These are phyloP conservation scores for Orycteropus afer DNA, from an alignment of 2,113 vertebrate genomes.

Conservation along the genomic window DNA sequence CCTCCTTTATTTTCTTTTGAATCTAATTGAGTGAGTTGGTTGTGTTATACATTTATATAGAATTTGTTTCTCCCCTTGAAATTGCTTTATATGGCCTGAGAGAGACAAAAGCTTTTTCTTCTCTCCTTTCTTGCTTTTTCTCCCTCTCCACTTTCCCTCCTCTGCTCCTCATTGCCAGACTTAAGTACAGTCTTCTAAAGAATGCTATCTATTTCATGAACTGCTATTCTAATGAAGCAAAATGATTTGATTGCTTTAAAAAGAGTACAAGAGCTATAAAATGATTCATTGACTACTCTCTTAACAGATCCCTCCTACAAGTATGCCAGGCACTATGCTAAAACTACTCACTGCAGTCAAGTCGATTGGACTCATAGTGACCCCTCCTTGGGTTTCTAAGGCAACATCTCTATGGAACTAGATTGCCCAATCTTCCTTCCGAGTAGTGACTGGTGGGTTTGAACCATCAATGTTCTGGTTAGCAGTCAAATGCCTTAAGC, in stretches of 20 bases:
- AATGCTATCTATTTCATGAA: conserved; percentile 41
- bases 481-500: too few relatives aligned
- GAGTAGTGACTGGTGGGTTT: too few relatives aligned
- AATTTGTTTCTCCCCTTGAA: not conserved
- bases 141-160: not conserved
- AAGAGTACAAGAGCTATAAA: conserved; percentile 8
- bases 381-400: too few relatives aligned
- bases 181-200: conserved; percentile 10
- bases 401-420: too few relatives aligned
- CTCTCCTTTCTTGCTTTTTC: not conserved
- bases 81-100: not conserved
- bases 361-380: too few relatives aligned
- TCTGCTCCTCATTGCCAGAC: not conserved
- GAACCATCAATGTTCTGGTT: too few relatives aligned
- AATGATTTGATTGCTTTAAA: conserved; percentile 26
- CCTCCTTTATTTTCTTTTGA: not conserved
- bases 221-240: conserved; percentile 49
- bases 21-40: not conserved
- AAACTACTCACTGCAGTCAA: too few relatives aligned
- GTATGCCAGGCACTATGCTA: not conserved
- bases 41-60: not conserved
- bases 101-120: not conserved
- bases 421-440: too few relatives aligned
- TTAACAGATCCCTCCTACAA: not conserved
- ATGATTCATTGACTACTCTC: not conserved